These are phyloP conservation scores for Poecilobothrus nobilitatus DNA, from an alignment of 2,888 invertebrate species.

Conservation along the genomic window DNA sequence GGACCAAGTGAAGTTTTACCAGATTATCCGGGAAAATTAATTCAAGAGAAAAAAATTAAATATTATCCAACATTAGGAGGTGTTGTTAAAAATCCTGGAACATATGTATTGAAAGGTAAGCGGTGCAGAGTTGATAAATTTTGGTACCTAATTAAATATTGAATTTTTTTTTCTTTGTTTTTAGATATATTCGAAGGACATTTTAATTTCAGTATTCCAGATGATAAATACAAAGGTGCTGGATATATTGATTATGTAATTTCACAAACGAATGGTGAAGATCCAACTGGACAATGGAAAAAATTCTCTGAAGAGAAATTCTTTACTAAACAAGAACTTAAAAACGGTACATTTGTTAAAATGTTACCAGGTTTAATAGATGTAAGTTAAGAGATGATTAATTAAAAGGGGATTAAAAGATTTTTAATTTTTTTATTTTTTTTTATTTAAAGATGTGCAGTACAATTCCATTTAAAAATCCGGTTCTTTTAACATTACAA, in stretches of 20 bases:
- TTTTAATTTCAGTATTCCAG: slow-evolving; percentile 37
- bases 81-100: slow-evolving; percentile 45
- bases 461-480: slow-evolving; percentile 45
- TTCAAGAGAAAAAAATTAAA: slow-evolving; percentile 34
- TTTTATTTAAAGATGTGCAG: slow-evolving; percentile 41
- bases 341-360: slow-evolving; percentile 42
- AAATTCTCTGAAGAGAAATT: slow-evolving; percentile 35
- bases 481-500: slow-evolving; percentile 41
- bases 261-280: slow-evolving; percentile 35
- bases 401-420: not conserved
- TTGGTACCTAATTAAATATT: slow-evolving; percentile 12
- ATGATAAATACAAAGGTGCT: slow-evolving; percentile 28
- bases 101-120: slow-evolving; percentile 43
- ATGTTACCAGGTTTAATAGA: slow-evolving; percentile 47
- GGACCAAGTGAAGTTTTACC: slow-evolving; percentile 40
- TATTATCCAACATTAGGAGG: slow-evolving; percentile 44
- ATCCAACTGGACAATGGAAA: slow-evolving; percentile 34
- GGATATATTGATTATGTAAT: slow-evolving; percentile 37
- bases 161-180: slow-evolving; percentile 9
- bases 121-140: not conserved
- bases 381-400: slow-evolving; percentile 43
- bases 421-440: not conserved
- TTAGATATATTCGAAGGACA: slow-evolving; percentile 35
- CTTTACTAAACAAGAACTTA: slow-evolving; percentile 32
- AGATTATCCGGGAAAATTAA: slow-evolving; percentile 35